Evolutionary conservation across 2,888 invertebrate species (phyloP), one percentile per base, ranked within the genome.

Genomic region (Cecidostiba fungosa): DNA sequence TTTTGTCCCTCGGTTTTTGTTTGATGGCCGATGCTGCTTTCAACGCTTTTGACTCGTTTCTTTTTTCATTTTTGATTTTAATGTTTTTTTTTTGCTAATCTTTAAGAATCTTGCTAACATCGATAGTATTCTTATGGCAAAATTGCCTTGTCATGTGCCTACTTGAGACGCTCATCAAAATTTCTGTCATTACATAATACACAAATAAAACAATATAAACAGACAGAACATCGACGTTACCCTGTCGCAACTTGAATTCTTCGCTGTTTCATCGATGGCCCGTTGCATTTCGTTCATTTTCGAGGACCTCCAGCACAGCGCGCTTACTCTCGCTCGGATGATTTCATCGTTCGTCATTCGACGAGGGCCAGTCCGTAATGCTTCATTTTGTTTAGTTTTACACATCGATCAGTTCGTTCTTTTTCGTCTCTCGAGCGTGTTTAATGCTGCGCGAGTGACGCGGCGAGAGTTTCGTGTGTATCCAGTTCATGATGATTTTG

Each of bases 311-410:
- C 66, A n/a, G n/a, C n/a, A 8, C n/a, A 16, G n/a, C 5, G 59
- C 6, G 29, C 36, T 43, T 59, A 77, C 16, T 32, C 16, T 50
- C 82, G 54, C 77, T 23, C 39, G 39, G 72, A 77, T 77, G 77
- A 77, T 77, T 72, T 77, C 77, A 77, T 77, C 83, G 77, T 54
- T 83, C 83, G 72, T 83, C 77, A 77, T 82, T 82, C 77, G 29
- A 12, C 72, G 66, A 32, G 32, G 32, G 36, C 32, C 14, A 14
- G n/a, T 2, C 10, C 47, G 69, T 66, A 47, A 62, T 69, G 50
- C 74, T 26, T 47, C 74, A 47, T 39, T 77, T 77, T 62, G 77
- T 78, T 83, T 77, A 77, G 77, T 83, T 83, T 73, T 47, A 72
- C 16, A 26, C 29, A 73, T 39, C 43, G 81, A 66, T 74, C 74